Conservation (phyloP, 2,888 invertebrate species). For the Hoplodrina blanda region DNA sequence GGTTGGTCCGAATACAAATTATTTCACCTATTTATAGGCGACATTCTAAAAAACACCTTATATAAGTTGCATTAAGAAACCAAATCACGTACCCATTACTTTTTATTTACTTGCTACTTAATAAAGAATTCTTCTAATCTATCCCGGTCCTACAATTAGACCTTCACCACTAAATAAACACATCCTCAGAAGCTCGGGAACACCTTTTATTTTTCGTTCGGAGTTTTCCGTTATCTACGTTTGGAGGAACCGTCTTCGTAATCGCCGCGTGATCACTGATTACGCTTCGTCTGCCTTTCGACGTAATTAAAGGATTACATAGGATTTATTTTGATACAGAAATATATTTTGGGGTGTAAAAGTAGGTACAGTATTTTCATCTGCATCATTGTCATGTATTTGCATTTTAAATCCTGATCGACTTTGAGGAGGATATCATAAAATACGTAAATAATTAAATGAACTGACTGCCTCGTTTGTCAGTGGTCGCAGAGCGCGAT, state of each 20-base stretch:
- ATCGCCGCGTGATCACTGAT: slow-evolving; percentile 40
- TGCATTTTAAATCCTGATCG: no score
- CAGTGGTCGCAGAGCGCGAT: no score
- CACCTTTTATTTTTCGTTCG: slow-evolving; percentile 20
- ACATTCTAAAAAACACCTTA: background rate
- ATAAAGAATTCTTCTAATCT: slow-evolving; percentile 14
- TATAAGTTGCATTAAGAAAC: background rate
- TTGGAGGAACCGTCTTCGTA: slow-evolving; percentile 3
- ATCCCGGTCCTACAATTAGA: slow-evolving; percentile 10
- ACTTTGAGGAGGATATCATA: no score
- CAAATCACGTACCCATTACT: background rate
- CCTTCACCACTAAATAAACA: slow-evolving; percentile 34
- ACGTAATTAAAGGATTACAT: slow-evolving; percentile 17
- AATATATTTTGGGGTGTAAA: background rate
- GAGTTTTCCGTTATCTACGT: slow-evolving; percentile 33
- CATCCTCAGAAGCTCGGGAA: slow-evolving; percentile 18
- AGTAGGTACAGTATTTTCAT: no score
- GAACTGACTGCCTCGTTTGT: no score
- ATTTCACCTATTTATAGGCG: background rate
- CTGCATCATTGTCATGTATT: no score
- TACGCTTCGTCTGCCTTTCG: slow-evolving; percentile 6
- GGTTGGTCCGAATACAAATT: background rate
- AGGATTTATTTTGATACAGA: slow-evolving; percentile 1
- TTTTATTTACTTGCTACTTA: background rate
- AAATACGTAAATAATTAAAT: no score